Evolutionary conservation across 2,113 vertebrate genomes (phyloP), one percentile per base, ranked within the genome.

Genomic region (Anhinga anhinga): DNA sequence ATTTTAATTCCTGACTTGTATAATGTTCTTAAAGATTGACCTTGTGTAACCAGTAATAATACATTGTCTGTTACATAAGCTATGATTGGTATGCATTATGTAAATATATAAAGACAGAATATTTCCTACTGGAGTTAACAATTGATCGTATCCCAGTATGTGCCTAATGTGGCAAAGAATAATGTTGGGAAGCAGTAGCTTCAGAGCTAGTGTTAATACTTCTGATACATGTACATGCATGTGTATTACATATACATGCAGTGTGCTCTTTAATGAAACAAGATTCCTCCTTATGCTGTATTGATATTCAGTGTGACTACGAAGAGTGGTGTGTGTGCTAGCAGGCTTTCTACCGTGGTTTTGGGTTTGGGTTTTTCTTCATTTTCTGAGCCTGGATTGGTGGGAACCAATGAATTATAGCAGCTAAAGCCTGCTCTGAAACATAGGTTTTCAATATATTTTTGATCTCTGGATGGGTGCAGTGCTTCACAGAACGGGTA

Each of bases 61-160:
- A 47, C n/a, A 15, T 26, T 76, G 47, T 79, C 45, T 40, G 34
- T 77, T 88, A 65, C 45, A 52, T 73, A 79, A 88, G 29, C 20
- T 82, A 65, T 76, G 59, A 69, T 42, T 89, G 82, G 92, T 86
- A 89, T 93, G 83, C n/a, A 7, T 70, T 81, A 42, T 91, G 56
- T 95, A 97, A 91, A 92, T 85, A 69, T 30, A 49, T 76, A 77
- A 88, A 94, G 86, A 69, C 76, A 81, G 80, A 96, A 42, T 73
- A 49, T 82, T 94, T 96, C 36, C 53, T 76, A 6, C 17, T 55
- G 18, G 30, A 87, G 67, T 65, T 79, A 87, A 69, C 38, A 90
- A 67, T 42, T 77, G 45, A 55, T 80, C 29, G 13, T 63, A 52
- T 47, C 27, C 34, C 73, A 42, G 9, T 88, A 5, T 73, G 42